phyloP scores from a whole-genome alignment of 2,888 invertebrate species.

The Zeuzera pyrina region DNA sequence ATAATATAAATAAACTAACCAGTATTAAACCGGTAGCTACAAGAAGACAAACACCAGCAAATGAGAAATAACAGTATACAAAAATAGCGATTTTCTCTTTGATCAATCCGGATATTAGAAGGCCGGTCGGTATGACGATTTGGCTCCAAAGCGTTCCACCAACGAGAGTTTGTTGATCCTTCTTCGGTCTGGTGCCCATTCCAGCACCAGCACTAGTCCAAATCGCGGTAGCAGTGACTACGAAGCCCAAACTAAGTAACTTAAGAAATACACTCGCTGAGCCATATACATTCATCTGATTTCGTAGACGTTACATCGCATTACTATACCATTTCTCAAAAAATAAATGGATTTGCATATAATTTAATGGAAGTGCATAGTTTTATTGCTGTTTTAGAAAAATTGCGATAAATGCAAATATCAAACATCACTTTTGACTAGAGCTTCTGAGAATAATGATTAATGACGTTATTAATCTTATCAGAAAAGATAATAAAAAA shows the following conservation, averaged over 20 bases:
- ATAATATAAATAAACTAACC: too few species aligned
- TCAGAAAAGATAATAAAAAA: too few species aligned
- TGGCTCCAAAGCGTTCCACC: conserved; percentile 58
- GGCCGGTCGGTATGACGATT: conserved; percentile 38
- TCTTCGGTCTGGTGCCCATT: conserved; percentile 31
- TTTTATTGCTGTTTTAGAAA: too few species aligned
- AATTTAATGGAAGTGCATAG: too few species aligned
- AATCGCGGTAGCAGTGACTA: conserved; percentile 32
- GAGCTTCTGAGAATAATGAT: too few species aligned
- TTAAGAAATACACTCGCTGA: conserved; percentile 31
- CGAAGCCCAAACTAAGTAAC: conserved; percentile 27
- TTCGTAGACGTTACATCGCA: too few species aligned
- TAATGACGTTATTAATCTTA: too few species aligned
- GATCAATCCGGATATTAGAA: conserved; percentile 33
- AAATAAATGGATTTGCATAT: too few species aligned
- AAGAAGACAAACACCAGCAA: conserved; percentile 30
- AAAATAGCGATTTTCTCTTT: conserved; percentile 27
- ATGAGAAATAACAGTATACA: conserved; percentile 36
- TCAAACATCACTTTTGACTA: too few species aligned
- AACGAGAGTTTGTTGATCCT: conserved; percentile 45
- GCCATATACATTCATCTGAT: too few species aligned
- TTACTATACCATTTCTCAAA: too few species aligned
- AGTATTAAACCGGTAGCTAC: conserved; percentile 25
- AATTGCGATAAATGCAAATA: too few species aligned
- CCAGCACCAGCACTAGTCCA: conserved; percentile 40